Percentiles rank a stretch among this genome's conserved stretches.
phyloP scores from a whole-genome alignment of 1,140 invertebrate genomes.

The Drosophila hydei region DNA sequence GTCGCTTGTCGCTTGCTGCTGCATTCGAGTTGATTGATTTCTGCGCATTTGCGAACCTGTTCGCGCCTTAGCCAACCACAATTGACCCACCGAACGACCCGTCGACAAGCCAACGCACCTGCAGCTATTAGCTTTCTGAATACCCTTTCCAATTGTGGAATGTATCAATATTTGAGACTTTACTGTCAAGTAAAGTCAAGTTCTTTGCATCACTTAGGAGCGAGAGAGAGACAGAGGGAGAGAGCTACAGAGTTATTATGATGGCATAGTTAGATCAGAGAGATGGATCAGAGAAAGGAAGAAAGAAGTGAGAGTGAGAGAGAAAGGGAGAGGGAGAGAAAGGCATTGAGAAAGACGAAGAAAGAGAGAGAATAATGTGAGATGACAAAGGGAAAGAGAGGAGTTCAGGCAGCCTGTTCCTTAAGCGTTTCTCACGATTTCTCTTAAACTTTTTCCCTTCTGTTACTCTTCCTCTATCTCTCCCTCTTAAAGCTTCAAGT shows the following conservation, averaged over 20 bases:
- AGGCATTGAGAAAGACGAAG: neutral
- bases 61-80: slow-evolving; percentile 53
- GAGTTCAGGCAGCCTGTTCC: too few species aligned
- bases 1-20: slow-evolving; percentile 19
- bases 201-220: too few species aligned
- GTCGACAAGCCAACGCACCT: neutral
- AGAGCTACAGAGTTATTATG: too few species aligned
- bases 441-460: too few species aligned
- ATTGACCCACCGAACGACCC: slow-evolving; percentile 14
- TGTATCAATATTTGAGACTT: too few species aligned
- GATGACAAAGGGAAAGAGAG: neutral
- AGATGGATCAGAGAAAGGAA: too few species aligned
- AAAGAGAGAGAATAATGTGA: neutral
- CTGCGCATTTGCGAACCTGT: slow-evolving; percentile 67
- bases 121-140: neutral
- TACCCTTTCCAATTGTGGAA: slow-evolving; percentile 3
- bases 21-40: slow-evolving; percentile 49
- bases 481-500: too few species aligned
- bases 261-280: too few species aligned
- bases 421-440: too few species aligned
- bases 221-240: neutral
- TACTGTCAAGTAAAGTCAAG: too few species aligned
- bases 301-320: neutral
- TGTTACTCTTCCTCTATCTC: too few species aligned
- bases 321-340: neutral